phyloP scores from a whole-genome alignment of 2,888 invertebrate species.

The Listrodromus nycthemerus region DNA sequence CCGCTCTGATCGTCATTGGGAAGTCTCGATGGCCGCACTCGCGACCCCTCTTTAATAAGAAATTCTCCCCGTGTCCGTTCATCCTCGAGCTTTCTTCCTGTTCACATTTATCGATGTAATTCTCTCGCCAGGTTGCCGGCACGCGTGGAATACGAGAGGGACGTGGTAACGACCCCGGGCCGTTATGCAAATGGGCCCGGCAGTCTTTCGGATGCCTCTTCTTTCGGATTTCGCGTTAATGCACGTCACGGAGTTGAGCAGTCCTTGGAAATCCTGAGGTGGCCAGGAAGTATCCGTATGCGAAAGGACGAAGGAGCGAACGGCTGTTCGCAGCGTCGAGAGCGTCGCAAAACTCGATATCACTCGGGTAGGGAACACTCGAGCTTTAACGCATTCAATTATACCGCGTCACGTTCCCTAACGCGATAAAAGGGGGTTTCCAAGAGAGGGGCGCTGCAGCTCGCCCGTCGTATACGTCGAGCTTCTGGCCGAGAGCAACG shows the following conservation, averaged over 20 bases:
- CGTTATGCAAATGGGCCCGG: constrained; percentile 60
- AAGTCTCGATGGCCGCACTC: background rate
- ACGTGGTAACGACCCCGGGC: constrained; percentile 64
- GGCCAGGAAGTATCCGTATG: constrained; percentile 44
- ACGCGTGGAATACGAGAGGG: constrained; percentile 59
- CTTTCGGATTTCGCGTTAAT: constrained; percentile 58
- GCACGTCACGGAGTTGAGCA: constrained; percentile 63
- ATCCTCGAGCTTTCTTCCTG: constrained; percentile 27
- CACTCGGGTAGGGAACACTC: constrained; percentile 30
- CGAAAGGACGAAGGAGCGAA: constrained; percentile 43
- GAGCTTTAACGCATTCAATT: constrained; percentile 63
- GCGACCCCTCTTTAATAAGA: background rate
- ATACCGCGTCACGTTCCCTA: constrained; percentile 63
- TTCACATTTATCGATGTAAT: constrained; percentile 58
- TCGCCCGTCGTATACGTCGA: background rate
- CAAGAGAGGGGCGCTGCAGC: background rate
- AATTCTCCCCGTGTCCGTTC: constrained; percentile 11
- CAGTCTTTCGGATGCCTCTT: constrained; percentile 42
- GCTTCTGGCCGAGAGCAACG: background rate
- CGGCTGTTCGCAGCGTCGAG: constrained; percentile 36
- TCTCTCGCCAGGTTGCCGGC: constrained; percentile 48
- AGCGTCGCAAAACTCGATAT: constrained; percentile 62
- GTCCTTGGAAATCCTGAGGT: constrained; percentile 48
- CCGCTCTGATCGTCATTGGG: background rate
- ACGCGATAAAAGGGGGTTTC: constrained; percentile 49